Evolutionary conservation across 2,888 invertebrate species (phyloP).

Genomic region (Calliphora vomitoria): DNA sequence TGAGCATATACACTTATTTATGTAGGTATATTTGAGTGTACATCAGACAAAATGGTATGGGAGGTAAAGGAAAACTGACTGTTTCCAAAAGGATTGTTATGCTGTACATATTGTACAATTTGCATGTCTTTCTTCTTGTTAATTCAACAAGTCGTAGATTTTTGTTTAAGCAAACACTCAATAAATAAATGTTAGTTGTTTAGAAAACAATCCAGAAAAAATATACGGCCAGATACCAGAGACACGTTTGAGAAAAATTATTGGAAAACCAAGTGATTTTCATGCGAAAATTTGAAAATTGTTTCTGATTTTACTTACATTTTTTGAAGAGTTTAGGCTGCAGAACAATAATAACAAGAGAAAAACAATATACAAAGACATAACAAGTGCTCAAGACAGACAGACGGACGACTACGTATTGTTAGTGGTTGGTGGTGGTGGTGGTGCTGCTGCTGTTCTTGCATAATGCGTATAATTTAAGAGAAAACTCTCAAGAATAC

Average conservation of each 20-base stretch:
- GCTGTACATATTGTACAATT: slow-evolving; percentile 69
- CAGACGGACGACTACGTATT: slow-evolving; percentile 29
- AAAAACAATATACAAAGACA: slow-evolving; percentile 42
- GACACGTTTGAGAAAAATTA: too few relatives aligned
- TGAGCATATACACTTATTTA: neutral
- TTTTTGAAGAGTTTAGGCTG: slow-evolving; percentile 21
- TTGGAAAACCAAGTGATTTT: too few relatives aligned
- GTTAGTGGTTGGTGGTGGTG: neutral
- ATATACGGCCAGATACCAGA: too few relatives aligned
- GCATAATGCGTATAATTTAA: slow-evolving; percentile 66
- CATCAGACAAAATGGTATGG: slow-evolving; percentile 42
- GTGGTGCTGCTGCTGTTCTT: slow-evolving; percentile 28
- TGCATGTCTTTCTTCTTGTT: slow-evolving; percentile 71
- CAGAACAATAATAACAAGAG: slow-evolving; percentile 5
- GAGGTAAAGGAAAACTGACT: slow-evolving; percentile 48
- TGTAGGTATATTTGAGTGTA: slow-evolving; percentile 20
- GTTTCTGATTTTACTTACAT: neutral
- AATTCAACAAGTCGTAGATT: slow-evolving; percentile 55
- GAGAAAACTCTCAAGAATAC: slow-evolving; percentile 36
- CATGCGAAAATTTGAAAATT: neutral
- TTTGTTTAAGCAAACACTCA: slow-evolving; percentile 40
- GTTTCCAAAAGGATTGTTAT: slow-evolving; percentile 62
- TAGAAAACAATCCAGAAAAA: too few relatives aligned
- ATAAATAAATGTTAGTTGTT: slow-evolving; percentile 39
- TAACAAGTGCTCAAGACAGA: slow-evolving; percentile 49